These are phyloP conservation scores for Drosophila albomicans DNA, from an alignment of 1,140 invertebrate genomes.

Conservation along the genomic window DNA sequence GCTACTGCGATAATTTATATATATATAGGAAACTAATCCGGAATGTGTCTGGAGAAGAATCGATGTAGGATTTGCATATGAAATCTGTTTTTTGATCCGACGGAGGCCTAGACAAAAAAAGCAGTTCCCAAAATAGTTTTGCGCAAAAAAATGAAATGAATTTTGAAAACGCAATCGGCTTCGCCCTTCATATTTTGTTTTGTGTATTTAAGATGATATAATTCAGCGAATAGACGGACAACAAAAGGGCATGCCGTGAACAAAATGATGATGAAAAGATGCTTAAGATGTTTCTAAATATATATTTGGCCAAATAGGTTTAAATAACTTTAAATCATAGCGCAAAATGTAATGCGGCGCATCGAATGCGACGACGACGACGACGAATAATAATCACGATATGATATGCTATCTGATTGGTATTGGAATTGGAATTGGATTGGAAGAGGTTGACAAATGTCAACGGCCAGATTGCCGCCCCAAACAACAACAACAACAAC, in stretches of 20 bases:
- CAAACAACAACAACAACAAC: constrained; percentile 30
- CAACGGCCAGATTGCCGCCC: constrained; percentile 72
- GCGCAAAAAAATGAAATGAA: constrained; percentile 38
- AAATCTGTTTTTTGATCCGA: neutral
- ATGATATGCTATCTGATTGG: constrained; percentile 8
- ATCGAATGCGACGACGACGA: constrained; percentile 28
- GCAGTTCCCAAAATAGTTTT: constrained; percentile 11
- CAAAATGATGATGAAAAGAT: constrained; percentile 14
- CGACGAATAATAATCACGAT: neutral
- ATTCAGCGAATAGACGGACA: constrained; percentile 24
- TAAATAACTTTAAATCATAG: constrained; percentile 36
- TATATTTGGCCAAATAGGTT: constrained; percentile 39
- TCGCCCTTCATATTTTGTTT: constrained; percentile 30
- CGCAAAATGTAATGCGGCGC: constrained; percentile 37
- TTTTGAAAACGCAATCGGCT: constrained; percentile 46
- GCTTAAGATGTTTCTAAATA: constrained; percentile 53
- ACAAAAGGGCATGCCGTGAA: constrained; percentile 33
- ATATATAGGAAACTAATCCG: neutral
- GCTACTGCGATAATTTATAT: neutral
- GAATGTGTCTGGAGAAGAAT: constrained; percentile 13
- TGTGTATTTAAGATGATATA: constrained; percentile 17
- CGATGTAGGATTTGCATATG: constrained; percentile 12
- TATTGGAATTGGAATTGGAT: constrained; percentile 8
- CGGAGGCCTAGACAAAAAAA: neutral
- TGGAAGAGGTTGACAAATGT: constrained; percentile 64